Base-by-base conservation (phyloP, 1,140 invertebrate species). In the Zaprionus ornatus region DNA sequence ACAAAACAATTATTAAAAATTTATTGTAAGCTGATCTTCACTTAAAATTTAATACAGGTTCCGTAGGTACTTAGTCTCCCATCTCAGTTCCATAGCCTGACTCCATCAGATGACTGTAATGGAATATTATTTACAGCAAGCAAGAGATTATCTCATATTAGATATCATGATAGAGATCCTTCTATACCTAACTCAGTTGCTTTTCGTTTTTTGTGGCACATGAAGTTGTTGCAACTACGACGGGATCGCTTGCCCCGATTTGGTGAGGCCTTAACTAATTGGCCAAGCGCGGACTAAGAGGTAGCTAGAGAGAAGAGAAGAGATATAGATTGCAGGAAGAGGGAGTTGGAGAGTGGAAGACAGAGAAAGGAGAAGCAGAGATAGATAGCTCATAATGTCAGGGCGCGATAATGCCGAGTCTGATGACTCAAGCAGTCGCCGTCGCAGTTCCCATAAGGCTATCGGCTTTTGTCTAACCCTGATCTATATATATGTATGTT, bases 381-480 rank as follows among this genome's bases (percentile, higher is more conserved):
- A 12, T 13, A 6, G 21, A 35, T 45, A 45, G 9, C 62, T 62
- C 76, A 78, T 78, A 78, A 78, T 78, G 76, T 78, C 76, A 74
- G 48, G 45, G 23, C 23, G 72, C 72, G 72, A 75, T 75, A 75
- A 75, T 75, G 56, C 42, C 42, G 19, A 52, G 67, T 59, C 65
- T 75, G 76, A 78, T 78, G 76, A 75, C 76, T 78, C 66, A 78
- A 78, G 72, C 61, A 78, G 15, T 19, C 45, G 19, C 19, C 17
- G 56, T 10, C 17, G 60, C 37, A 45, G 59, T 32, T 52, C 66
- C 10, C 62, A 60, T 45, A 77, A 80, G 70, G 78, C 75, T 62
- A 76, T 87, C 73, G 62, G 50, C 50, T 80, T 74, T 86, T 82
- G 79, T 86, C 79, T 77, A 87, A 87, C 72, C 76, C 52, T 74